phyloP scores from a whole-genome alignment of 92 coral and sea anemone genomes.

The Phymanthus crucifer region DNA sequence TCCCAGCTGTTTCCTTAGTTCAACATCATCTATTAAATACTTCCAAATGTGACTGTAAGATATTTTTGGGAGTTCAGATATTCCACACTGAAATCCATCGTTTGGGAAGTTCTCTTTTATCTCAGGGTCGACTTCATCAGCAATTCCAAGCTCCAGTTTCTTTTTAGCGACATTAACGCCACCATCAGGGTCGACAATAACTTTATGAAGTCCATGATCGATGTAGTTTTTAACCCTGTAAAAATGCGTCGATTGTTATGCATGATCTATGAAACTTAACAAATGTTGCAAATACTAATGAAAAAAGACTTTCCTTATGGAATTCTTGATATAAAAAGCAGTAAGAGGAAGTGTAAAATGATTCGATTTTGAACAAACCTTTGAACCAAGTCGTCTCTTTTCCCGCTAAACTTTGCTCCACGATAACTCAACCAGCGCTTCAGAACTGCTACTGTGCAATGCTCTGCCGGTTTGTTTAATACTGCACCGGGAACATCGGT shows the following conservation, averaged over 20 bases:
- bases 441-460: slow-evolving; percentile 41
- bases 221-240: slow-evolving; percentile 58
- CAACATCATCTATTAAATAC: slow-evolving; percentile 48
- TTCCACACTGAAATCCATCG: slow-evolving; percentile 43
- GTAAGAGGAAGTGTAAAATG: too few species aligned
- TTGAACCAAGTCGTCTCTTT: slow-evolving; percentile 33
- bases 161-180: slow-evolving; percentile 50
- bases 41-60: slow-evolving; percentile 56
- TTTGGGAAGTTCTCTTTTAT: slow-evolving; percentile 27
- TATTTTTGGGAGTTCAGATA: slow-evolving; percentile 22
- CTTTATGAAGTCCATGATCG: slow-evolving; percentile 29
- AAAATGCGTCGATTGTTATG: too few species aligned
- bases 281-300: too few species aligned
- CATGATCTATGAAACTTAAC: slow-evolving; percentile 13
- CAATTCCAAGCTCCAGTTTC: slow-evolving; percentile 38
- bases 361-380: slow-evolving; percentile 17
- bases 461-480: slow-evolving; percentile 42
- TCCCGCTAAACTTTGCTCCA: slow-evolving; percentile 52
- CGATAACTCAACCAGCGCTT: slow-evolving; percentile 56
- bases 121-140: slow-evolving; percentile 27
- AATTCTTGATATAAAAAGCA: not conserved
- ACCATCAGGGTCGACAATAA: slow-evolving; percentile 52
- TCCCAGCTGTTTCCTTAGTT: slow-evolving; percentile 43
- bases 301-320: slow-evolving; percentile 1
- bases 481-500: slow-evolving; percentile 48